phyloP scores from a whole-genome alignment of 2,797 vertebrate species.

The Novumbra hubbsi region DNA sequence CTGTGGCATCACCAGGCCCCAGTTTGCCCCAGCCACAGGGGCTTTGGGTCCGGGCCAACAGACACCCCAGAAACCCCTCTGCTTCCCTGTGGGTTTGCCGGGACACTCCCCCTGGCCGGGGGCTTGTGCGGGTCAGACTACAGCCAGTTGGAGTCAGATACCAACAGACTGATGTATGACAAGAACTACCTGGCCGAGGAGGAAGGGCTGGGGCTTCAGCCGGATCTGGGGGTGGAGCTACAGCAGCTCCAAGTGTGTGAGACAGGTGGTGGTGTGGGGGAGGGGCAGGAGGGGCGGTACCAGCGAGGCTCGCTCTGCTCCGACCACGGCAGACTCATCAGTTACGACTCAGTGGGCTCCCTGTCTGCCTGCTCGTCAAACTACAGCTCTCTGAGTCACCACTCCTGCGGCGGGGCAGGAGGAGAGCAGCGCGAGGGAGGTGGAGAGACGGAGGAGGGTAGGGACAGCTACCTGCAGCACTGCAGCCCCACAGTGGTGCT shows the following conservation, averaged over 20 bases:
- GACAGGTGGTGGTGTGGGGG: slow-evolving; percentile 83
- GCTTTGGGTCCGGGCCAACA: slow-evolving; percentile 69
- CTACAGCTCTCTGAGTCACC: slow-evolving; percentile 95
- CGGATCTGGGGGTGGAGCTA: slow-evolving; percentile 71
- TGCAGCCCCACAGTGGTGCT: slow-evolving; percentile 99
- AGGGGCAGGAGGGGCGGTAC: slow-evolving; percentile 86
- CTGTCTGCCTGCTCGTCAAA: slow-evolving; percentile 94
- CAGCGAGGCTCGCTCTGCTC: slow-evolving; percentile 90
- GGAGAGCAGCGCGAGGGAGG: slow-evolving; percentile 64
- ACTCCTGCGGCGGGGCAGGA: slow-evolving; percentile 92
- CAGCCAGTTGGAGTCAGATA: slow-evolving; percentile 82
- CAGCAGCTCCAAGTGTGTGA: slow-evolving; percentile 92
- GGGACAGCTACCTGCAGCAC: slow-evolving; percentile 95
- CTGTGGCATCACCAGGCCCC: slow-evolving; percentile 84
- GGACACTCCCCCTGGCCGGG: slow-evolving; percentile 75
- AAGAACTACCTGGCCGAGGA: slow-evolving; percentile 86
- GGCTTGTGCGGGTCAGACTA: slow-evolving; percentile 83
- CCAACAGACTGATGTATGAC: slow-evolving; percentile 88
- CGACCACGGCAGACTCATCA: slow-evolving; percentile 93
- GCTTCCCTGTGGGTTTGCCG: slow-evolving; percentile 81
- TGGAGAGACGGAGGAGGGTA: slow-evolving; percentile 75
- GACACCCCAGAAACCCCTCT: slow-evolving; percentile 78
- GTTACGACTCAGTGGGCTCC: slow-evolving; percentile 95
- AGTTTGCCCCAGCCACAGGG: slow-evolving; percentile 72
- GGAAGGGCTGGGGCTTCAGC: neutral